Evolutionary conservation across 1,140 invertebrate species (phyloP), one percentile per base, ranked within the genome.

Genomic region (Diorhabda carinulata): DNA sequence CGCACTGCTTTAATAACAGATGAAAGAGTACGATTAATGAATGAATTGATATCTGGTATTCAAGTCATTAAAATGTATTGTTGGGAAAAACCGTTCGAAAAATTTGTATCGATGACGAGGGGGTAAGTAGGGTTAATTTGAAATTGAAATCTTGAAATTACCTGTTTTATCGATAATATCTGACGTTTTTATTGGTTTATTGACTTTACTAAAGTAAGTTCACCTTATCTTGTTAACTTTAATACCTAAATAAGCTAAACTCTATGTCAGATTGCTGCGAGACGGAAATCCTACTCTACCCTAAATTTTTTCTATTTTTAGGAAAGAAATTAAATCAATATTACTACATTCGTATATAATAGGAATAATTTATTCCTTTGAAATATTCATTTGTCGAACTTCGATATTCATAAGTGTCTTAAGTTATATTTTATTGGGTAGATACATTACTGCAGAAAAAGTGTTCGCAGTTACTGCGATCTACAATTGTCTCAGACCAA

Each of bases 11-110:
- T 73, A 5, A 73, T 81, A 44, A 89, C 88, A 0, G 89, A 90
- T 78, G 82, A 87, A 74, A 77, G 89, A 69, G 84, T 90, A 5
- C 79, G 85, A 52, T 74, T 87, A 43, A 89, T 89, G 86, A 87
- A 86, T 76, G 88, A 90, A 79, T 83, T 89, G 8, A 72, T 93
- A 64, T 83, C 83, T 56, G 91, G 89, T 40, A 92, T 93, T 80
- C 85, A 90, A 80, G 88, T 92, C 68, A 82, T 82, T 58, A 97
- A 97, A 82, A 95, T 96, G 93, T 94, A 94, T 76, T 88, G 90
- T 0, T 95, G 93, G 93, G 92, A 95, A 78, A 86, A 89, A 64
- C 90, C 91, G 0, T 78, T 78, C 64, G 65, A 71, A 7, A 70
- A 71, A 68, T 59, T 78, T 2, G 67, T 76, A n/a, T 43, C 64